These are phyloP conservation scores for Ploceus nigricollis DNA, from an alignment of 2,113 vertebrate species.

Conservation along the genomic window DNA sequence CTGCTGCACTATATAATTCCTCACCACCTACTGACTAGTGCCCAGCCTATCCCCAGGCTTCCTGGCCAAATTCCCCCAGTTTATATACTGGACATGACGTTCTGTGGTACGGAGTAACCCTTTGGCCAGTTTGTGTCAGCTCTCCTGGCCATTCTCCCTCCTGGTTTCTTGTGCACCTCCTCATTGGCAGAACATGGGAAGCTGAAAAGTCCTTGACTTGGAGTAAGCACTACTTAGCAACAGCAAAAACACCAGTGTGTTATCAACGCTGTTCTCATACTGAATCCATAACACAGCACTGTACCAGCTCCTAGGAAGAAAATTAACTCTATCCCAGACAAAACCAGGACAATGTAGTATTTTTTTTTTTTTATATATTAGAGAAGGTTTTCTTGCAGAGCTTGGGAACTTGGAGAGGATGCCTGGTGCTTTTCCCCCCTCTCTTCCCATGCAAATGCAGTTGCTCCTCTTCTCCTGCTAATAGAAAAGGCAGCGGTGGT, in stretches of 20 bases:
- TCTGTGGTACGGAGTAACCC: neutral
- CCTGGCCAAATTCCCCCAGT: neutral
- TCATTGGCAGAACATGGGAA: neutral
- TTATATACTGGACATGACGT: neutral
- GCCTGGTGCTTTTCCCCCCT: neutral
- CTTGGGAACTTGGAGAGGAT: neutral
- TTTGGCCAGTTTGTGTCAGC: neutral
- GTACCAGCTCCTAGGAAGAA: neutral
- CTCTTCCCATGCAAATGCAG: neutral
- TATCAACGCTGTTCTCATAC: neutral
- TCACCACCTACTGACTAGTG: neutral
- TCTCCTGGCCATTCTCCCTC: neutral
- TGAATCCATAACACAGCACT: neutral
- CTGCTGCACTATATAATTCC: neutral
- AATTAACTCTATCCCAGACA: neutral
- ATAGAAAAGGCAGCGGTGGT: neutral
- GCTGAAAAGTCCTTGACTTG: constrained; percentile 11
- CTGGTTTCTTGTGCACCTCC: neutral
- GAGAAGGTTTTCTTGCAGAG: neutral
- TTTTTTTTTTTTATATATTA: neutral
- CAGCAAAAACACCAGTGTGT: constrained; percentile 12
- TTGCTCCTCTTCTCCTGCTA: neutral
- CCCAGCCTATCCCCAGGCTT: neutral
- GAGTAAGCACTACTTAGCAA: constrained; percentile 16
- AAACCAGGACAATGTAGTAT: neutral